Conservation (phyloP, 2,797 vertebrate species). For the Etheostoma perlongum region DNA sequence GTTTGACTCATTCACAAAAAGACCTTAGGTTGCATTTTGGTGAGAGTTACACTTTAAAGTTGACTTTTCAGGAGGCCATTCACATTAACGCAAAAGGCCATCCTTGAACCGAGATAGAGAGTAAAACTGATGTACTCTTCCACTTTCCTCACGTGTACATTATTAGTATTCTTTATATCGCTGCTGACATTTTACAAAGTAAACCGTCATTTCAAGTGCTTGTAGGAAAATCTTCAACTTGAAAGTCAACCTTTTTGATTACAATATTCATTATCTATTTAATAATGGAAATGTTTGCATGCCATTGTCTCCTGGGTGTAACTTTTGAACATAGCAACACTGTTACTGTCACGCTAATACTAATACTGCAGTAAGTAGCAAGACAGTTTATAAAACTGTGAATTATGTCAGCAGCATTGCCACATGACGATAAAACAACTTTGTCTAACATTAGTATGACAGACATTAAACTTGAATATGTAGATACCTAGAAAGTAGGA, state of each 20-base stretch:
- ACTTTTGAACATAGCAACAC: neutral
- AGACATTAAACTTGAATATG: neutral
- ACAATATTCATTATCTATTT: neutral
- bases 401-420: too few relatives aligned
- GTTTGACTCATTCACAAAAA: too few relatives aligned
- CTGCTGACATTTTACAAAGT: neutral
- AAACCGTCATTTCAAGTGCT: neutral
- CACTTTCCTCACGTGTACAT: neutral
- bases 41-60: neutral
- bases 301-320: neutral
- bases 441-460: too few relatives aligned
- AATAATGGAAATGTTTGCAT: neutral
- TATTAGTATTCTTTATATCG: neutral
- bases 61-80: neutral
- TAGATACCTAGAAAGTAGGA: neutral
- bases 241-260: neutral
- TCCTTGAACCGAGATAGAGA: neutral
- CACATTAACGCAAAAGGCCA: neutral
- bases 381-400: too few relatives aligned
- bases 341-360: too few relatives aligned
- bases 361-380: too few relatives aligned
- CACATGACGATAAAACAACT: too few relatives aligned
- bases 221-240: too few relatives aligned
- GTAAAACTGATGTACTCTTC: neutral
- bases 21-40: too few relatives aligned